phyloP scores from a whole-genome alignment of 2,888 invertebrate genomes.

The Lysandra coridon region DNA sequence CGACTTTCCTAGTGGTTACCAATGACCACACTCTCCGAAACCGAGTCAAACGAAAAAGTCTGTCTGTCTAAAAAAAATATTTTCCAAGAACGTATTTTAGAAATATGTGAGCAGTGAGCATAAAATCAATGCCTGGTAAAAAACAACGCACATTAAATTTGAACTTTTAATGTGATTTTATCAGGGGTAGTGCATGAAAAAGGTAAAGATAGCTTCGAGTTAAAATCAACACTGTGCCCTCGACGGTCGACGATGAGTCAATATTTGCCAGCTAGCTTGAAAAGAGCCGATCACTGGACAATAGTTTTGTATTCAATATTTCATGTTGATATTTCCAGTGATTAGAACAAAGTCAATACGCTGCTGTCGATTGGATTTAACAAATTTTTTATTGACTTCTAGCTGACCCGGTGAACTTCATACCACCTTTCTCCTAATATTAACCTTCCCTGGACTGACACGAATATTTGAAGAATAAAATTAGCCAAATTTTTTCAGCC shows the following conservation, averaged over 20 bases:
- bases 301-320: slow-evolving; percentile 7
- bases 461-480: too few species aligned
- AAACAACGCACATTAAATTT: too few species aligned
- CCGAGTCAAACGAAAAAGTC: too few species aligned
- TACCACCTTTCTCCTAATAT: background rate
- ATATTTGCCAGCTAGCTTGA: slow-evolving; percentile 12
- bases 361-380: slow-evolving; percentile 2
- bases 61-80: too few species aligned
- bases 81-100: too few species aligned
- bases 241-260: background rate
- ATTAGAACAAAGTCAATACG: slow-evolving; percentile 24
- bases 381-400: background rate
- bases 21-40: too few species aligned
- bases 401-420: background rate
- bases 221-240: slow-evolving; percentile 18
- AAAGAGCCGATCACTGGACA: slow-evolving; percentile 19
- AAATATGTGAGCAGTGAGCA: too few species aligned
- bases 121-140: too few species aligned
- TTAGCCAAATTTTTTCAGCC: too few species aligned
- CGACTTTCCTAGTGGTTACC: too few species aligned
- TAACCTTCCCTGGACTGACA: background rate
- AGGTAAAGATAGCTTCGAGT: slow-evolving; percentile 1
- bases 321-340: background rate
- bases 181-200: background rate
- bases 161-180: background rate